Percentiles rank a stretch among this genome's conserved stretches.
phyloP scores from a whole-genome alignment of 2,888 invertebrate species.

The Amaurobius ferox region DNA sequence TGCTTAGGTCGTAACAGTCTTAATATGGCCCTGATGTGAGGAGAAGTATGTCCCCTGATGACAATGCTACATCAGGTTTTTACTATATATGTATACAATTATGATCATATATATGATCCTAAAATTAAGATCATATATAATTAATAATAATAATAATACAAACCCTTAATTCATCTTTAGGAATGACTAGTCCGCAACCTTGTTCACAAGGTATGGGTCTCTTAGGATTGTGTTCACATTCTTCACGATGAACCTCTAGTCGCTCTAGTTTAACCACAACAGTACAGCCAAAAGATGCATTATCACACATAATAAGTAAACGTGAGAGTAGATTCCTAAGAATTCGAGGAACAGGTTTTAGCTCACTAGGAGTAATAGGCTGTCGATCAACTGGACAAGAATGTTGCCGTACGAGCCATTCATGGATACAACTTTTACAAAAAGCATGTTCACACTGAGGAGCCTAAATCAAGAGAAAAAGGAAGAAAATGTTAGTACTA shows the following conservation, averaged over 20 bases:
- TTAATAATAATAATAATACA: too few relatives aligned
- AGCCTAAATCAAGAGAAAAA: slow-evolving; percentile 81
- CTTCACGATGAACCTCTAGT: slow-evolving; percentile 89
- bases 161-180: slow-evolving; percentile 92
- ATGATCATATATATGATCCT: too few relatives aligned
- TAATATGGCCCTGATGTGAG: too few relatives aligned
- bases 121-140: too few relatives aligned
- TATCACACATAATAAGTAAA: slow-evolving; percentile 93
- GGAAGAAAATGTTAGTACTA: too few relatives aligned
- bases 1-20: too few relatives aligned
- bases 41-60: too few relatives aligned
- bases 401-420: slow-evolving; percentile 95
- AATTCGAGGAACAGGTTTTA: slow-evolving; percentile 94
- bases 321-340: slow-evolving; percentile 92
- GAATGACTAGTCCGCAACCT: slow-evolving; percentile 95
- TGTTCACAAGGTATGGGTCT: slow-evolving; percentile 94
- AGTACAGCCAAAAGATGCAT: slow-evolving; percentile 90
- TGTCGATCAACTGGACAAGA: slow-evolving; percentile 96
- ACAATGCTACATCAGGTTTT: too few relatives aligned
- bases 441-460: slow-evolving; percentile 97
- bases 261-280: slow-evolving; percentile 90
- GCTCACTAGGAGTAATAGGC: slow-evolving; percentile 86
- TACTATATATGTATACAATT: too few relatives aligned
- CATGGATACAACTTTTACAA: slow-evolving; percentile 92
- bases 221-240: slow-evolving; percentile 96